These are phyloP conservation scores for Neofelis nebulosa DNA, from an alignment of 2,113 vertebrate species.

Conservation along the genomic window DNA sequence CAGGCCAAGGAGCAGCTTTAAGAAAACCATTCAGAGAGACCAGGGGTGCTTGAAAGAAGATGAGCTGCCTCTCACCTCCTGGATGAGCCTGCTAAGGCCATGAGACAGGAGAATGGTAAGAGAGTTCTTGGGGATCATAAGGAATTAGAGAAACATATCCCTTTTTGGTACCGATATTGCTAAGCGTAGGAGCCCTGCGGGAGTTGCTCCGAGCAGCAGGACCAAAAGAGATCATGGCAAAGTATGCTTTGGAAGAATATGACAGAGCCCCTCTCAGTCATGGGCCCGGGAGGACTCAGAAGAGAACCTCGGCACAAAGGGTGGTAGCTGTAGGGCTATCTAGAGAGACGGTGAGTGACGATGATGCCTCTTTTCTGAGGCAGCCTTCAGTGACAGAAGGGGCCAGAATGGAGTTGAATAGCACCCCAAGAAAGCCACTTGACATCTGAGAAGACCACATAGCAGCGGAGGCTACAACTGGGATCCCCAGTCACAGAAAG, in stretches of 20 bases:
- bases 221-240: background rate
- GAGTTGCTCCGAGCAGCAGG: background rate
- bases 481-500: background rate
- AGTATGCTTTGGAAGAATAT: background rate
- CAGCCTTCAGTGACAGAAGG: background rate
- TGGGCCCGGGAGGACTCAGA: background rate
- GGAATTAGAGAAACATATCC: background rate
- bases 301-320: background rate
- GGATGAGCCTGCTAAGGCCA: background rate
- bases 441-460: background rate
- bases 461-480: background rate
- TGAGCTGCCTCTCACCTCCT: background rate
- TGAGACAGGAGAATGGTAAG: background rate
- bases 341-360: background rate
- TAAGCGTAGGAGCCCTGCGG: background rate
- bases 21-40: background rate
- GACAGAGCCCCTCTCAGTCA: background rate
- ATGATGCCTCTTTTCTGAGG: background rate
- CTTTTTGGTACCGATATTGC: background rate
- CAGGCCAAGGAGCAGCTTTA: background rate
- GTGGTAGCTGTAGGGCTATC: background rate
- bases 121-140: background rate
- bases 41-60: background rate
- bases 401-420: background rate
- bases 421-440: background rate